Base-by-base conservation (phyloP, 2,888 invertebrate genomes). In the Cephonodes hylas region DNA sequence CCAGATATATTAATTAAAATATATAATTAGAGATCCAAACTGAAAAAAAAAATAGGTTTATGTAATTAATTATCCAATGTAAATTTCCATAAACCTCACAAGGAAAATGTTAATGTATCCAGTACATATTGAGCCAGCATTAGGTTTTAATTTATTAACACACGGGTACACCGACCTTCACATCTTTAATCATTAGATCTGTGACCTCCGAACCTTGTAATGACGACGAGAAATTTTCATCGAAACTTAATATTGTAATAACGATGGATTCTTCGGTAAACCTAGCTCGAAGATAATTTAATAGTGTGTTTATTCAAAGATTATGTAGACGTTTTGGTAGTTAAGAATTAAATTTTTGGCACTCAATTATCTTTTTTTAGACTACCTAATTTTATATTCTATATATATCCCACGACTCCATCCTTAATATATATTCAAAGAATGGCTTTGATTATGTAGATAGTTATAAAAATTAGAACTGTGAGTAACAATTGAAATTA, bases 1-100 rank as follows among this genome's bases (percentile, higher is more conserved):
- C 53, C 53, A 53, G 53, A 53, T 18, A 10, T 31, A 53, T 27
- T 53, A 31, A 53, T 53, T 18, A 31, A 18, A 53, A 53, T 53
- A 31, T 31, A 53, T 53, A 18, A n/a, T 31, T 53, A 18, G 53
- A 53, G 18, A 27, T 53, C 53, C 18, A 18, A 8, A 31, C 31
- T 31, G 31, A n/a, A n/a, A n/a, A n/a, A n/a, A n/a, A n/a, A n/a
- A n/a, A n/a, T n/a, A n/a, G n/a, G n/a, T n/a, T n/a, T n/a, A n/a
- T n/a, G n/a, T n/a, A n/a, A n/a, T n/a, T n/a, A n/a, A n/a, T n/a
- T n/a, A n/a, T n/a, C n/a, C n/a, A n/a, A n/a, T n/a, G n/a, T n/a
- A n/a, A n/a, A n/a, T n/a, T n/a, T n/a, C n/a, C n/a, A n/a, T n/a
- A n/a, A n/a, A 25, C 13, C 3, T 27, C 15, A n/a, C 25, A 27